A percentile compares a stretch with the other conserved stretches of the same genome.
phyloP scores from a whole-genome alignment of 2,797 vertebrate species.

The Clarias platycephalus region DNA sequence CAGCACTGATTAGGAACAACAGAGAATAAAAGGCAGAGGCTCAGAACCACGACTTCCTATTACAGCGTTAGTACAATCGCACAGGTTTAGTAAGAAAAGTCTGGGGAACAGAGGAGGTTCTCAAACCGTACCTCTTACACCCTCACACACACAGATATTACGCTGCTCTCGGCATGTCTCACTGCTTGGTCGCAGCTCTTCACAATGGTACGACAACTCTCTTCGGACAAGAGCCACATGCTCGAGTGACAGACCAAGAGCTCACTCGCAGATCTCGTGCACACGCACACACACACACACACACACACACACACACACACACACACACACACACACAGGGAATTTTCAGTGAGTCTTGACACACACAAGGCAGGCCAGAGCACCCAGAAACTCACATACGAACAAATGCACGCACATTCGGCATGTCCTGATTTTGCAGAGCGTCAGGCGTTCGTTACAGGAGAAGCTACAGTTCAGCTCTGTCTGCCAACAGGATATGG shows the following conservation, averaged over 20 bases:
- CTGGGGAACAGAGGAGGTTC: conserved; percentile 32
- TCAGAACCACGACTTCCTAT: conserved; percentile 22
- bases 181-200: neutral
- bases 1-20: conserved; percentile 39
- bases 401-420: neutral
- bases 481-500: neutral
- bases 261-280: neutral
- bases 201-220: neutral
- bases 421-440: neutral
- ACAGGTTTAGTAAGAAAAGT: conserved; percentile 25
- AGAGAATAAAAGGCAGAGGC: conserved; percentile 53
- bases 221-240: neutral
- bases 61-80: neutral
- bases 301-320: neutral
- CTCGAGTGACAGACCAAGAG: neutral
- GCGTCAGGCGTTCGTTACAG: neutral
- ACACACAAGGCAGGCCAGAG: neutral
- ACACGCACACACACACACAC: neutral
- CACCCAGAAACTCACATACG: neutral
- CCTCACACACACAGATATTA: neutral
- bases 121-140: neutral
- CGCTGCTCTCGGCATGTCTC: neutral
- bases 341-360: neutral
- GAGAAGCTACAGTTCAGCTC: neutral
- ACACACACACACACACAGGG: neutral